These are phyloP conservation scores for Drosophila orena DNA, from an alignment of 1,140 invertebrate genomes.

Conservation along the genomic window DNA sequence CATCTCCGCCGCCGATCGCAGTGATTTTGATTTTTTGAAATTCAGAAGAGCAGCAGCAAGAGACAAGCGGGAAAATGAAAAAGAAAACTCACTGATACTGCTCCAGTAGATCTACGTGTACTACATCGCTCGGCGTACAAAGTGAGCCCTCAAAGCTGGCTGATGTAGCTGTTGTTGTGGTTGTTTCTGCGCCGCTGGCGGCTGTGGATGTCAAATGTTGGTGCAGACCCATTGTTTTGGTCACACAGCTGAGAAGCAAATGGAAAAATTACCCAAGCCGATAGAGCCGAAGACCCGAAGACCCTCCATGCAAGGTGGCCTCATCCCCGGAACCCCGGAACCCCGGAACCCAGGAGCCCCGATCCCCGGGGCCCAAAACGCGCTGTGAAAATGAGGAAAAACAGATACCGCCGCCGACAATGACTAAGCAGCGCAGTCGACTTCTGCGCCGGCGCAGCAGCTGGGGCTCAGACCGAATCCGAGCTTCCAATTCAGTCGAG, in stretches of 20 bases:
- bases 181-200: slow-evolving; percentile 14
- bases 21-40: slow-evolving; percentile 43
- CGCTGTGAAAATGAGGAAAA: slow-evolving; percentile 80
- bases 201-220: slow-evolving; percentile 14
- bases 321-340: slow-evolving; percentile 22
- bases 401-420: slow-evolving; percentile 58
- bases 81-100: slow-evolving; percentile 50
- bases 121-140: slow-evolving; percentile 34
- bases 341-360: slow-evolving; percentile 51
- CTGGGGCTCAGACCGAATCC: slow-evolving; percentile 41
- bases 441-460: slow-evolving; percentile 7
- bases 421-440: slow-evolving; percentile 23
- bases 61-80: slow-evolving; percentile 29
- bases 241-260: slow-evolving; percentile 75
- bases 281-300: slow-evolving; percentile 58
- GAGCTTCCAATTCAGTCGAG: slow-evolving; percentile 52
- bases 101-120: slow-evolving; percentile 49
- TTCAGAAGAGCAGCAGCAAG: slow-evolving; percentile 37
- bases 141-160: slow-evolving; percentile 59
- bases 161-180: slow-evolving; percentile 53
- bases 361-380: slow-evolving; percentile 44
- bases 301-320: slow-evolving; percentile 70
- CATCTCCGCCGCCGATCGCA: slow-evolving; percentile 46
- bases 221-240: slow-evolving; percentile 71
- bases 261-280: slow-evolving; percentile 76